These are phyloP conservation scores for Cuniculus paca DNA, from an alignment of 2,797 vertebrate genomes.

Conservation along the genomic window DNA sequence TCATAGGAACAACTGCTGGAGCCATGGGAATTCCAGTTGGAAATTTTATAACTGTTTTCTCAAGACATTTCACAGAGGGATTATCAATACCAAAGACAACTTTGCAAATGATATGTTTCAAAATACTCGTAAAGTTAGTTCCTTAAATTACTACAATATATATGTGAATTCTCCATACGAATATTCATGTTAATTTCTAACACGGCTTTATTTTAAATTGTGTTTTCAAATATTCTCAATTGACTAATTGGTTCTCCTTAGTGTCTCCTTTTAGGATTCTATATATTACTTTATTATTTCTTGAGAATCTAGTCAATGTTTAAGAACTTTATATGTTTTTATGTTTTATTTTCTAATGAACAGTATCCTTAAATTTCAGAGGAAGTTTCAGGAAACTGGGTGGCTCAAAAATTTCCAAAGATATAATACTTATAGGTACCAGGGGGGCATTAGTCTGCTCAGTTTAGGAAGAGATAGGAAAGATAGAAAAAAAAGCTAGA, in stretches of 20 bases:
- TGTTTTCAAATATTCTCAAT: constrained; percentile 73
- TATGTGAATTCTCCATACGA: constrained; percentile 67
- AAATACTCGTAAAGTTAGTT: constrained; percentile 62
- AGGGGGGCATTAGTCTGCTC: constrained; percentile 48
- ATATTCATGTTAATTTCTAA: constrained; percentile 72
- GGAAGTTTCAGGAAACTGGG: constrained; percentile 49
- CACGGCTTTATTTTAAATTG: constrained; percentile 69
- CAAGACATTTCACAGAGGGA: constrained; percentile 60
- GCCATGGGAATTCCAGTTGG: constrained; percentile 25
- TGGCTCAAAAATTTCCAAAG: constrained; percentile 44
- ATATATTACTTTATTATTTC: constrained; percentile 67
- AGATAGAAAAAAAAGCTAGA: constrained; percentile 31
- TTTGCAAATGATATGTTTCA: constrained; percentile 59
- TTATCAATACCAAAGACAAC: constrained; percentile 56
- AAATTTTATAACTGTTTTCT: constrained; percentile 65
- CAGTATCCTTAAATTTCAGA: constrained; percentile 54
- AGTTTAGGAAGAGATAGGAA: constrained; percentile 41
- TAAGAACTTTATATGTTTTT: constrained; percentile 14
- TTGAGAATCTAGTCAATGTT: constrained; percentile 64
- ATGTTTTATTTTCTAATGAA: constrained; percentile 24
- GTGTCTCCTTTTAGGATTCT: constrained; percentile 50
- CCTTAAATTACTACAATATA: constrained; percentile 71
- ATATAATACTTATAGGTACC: constrained; percentile 1
- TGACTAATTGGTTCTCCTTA: constrained; percentile 57
- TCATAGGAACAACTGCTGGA: constrained; percentile 53